These are phyloP conservation scores for Onychomys leucogaster DNA, from an alignment of 2,797 vertebrate genomes.

Conservation along the genomic window DNA sequence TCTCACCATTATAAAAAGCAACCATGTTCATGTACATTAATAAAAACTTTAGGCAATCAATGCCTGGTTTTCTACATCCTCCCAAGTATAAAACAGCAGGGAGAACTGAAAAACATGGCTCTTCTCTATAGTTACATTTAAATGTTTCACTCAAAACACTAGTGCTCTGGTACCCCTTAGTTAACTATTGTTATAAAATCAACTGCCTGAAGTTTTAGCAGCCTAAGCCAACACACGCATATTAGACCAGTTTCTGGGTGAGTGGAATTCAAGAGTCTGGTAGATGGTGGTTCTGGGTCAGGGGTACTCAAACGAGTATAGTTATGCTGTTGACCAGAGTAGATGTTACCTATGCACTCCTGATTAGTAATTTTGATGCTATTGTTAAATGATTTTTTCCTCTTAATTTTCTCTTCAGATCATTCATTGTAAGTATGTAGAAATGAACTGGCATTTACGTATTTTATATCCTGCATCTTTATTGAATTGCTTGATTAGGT, in stretches of 20 bases:
- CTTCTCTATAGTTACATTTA: background rate
- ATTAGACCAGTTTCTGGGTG: conserved; percentile 22
- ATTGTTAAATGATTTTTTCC: background rate
- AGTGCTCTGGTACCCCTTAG: background rate
- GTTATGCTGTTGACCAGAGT: background rate
- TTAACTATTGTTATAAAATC: background rate
- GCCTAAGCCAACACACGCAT: conserved; percentile 4
- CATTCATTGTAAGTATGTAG: background rate
- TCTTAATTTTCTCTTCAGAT: conserved; percentile 30
- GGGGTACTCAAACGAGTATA: background rate
- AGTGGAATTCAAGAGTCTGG: conserved; percentile 1
- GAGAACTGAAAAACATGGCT: conserved; percentile 23
- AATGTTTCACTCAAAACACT: conserved; percentile 16
- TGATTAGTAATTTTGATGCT: background rate
- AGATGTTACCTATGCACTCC: background rate
- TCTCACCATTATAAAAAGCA: conserved; percentile 15
- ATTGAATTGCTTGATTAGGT: conserved; percentile 5
- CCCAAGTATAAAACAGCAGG: conserved; percentile 1
- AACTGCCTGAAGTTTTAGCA: background rate
- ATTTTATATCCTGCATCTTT: conserved; percentile 23
- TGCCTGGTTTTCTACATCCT: background rate
- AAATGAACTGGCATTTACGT: conserved; percentile 22
- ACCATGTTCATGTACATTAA: background rate
- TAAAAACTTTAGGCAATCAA: conserved; percentile 23
- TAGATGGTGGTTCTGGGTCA: background rate